These are phyloP conservation scores for Telenomus remus DNA, from an alignment of 1,140 invertebrate species.

Conservation along the genomic window DNA sequence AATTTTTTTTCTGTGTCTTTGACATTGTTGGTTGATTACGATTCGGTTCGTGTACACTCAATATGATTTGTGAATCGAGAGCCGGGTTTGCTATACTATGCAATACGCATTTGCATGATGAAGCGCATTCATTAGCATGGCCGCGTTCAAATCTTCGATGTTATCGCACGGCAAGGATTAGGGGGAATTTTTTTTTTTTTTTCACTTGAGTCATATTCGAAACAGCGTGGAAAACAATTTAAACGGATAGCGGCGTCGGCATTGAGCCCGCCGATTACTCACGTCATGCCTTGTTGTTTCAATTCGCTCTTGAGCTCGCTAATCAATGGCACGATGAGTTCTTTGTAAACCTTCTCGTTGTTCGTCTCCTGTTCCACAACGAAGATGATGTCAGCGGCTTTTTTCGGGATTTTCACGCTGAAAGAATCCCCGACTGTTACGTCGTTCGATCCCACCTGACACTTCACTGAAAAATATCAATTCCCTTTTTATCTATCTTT, in stretches of 20 bases:
- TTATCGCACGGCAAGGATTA: no score
- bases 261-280: slow-evolving; percentile 59
- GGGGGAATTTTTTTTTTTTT: not conserved
- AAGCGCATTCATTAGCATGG: no score
- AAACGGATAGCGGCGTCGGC: slow-evolving; percentile 10
- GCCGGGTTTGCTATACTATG: no score
- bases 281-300: slow-evolving; percentile 78
- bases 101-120: no score
- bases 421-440: slow-evolving; percentile 78
- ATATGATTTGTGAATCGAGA: no score
- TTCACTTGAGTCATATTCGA: slow-evolving; percentile 1
- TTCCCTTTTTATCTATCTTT: not conserved
- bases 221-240: not conserved
- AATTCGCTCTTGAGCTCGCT: slow-evolving; percentile 72
- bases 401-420: slow-evolving; percentile 80
- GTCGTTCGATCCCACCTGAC: slow-evolving; percentile 76
- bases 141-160: no score
- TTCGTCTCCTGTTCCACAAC: slow-evolving; percentile 79
- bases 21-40: no score
- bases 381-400: slow-evolving; percentile 84
- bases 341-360: slow-evolving; percentile 75
- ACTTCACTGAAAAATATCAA: slow-evolving; percentile 71
- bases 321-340: slow-evolving; percentile 71
- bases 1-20: no score
- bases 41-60: no score